Evolutionary conservation across 2,797 vertebrate species (phyloP).

Genomic region (Cirrhinus molitorella): DNA sequence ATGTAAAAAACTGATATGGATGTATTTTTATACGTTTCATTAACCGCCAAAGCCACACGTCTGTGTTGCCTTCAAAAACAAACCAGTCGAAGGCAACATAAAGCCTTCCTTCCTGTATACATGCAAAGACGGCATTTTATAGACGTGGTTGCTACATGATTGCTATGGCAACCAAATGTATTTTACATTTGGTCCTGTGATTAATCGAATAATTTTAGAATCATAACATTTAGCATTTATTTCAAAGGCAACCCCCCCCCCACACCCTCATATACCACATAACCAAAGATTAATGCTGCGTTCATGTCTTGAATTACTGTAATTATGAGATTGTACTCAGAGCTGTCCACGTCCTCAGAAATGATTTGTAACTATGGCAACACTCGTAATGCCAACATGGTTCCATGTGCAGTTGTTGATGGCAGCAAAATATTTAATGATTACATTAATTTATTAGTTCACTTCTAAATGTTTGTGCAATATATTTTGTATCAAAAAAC

Average conservation of each 20-base stretch:
- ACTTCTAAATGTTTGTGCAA: background rate
- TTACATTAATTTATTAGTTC: background rate
- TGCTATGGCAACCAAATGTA: constrained; percentile 1
- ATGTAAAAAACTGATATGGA: background rate
- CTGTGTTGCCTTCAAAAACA: background rate
- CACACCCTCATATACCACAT: background rate
- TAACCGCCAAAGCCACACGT: background rate
- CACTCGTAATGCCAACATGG: constrained; percentile 9
- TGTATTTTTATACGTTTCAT: background rate
- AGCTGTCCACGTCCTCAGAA: constrained; percentile 1
- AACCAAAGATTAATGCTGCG: constrained; percentile 6
- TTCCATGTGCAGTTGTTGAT: background rate
- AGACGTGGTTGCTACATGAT: background rate
- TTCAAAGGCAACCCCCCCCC: background rate
- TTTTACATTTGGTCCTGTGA: constrained; percentile 1
- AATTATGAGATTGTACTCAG: background rate
- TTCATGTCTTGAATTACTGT: constrained; percentile 4
- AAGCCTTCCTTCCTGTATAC: background rate
- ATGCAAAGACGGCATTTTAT: background rate
- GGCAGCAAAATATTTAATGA: background rate
- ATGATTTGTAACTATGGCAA: constrained; percentile 14
- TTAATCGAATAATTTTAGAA: constrained; percentile 22
- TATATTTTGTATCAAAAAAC: background rate
- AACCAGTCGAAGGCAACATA: background rate
- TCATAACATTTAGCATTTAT: background rate